Evolutionary conservation across 2,113 vertebrate genomes (phyloP).

Genomic region (Poeciliopsis occidentalis): DNA sequence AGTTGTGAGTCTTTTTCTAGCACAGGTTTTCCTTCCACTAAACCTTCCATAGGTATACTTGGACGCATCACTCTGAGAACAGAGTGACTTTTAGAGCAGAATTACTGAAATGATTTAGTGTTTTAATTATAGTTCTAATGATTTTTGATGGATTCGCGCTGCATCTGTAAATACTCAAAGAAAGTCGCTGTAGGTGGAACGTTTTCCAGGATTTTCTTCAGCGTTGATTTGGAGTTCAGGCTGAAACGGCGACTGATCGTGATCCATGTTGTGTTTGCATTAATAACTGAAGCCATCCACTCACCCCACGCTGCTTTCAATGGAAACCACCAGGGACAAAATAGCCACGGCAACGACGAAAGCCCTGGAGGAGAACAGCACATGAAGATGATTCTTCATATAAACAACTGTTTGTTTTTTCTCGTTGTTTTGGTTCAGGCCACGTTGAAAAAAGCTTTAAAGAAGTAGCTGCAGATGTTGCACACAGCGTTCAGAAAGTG

Average conservation of each 20-base stretch:
- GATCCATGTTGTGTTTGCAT: no score
- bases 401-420: not conserved
- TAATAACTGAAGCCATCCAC: not conserved
- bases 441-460: not conserved
- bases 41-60: not conserved
- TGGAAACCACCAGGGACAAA: slow-evolving; percentile 50
- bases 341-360: slow-evolving; percentile 27
- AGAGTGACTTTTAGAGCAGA: no score
- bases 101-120: no score
- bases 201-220: not conserved
- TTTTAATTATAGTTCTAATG: not conserved
- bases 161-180: not conserved
- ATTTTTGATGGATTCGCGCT: not conserved
- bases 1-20: not conserved
- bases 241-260: not conserved
- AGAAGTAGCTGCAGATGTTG: not conserved
- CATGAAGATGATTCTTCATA: not conserved
- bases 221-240: not conserved
- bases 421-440: not conserved
- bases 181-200: not conserved
- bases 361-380: slow-evolving; percentile 54
- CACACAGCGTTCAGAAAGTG: not conserved
- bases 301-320: slow-evolving; percentile 74
- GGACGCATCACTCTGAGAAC: not conserved
- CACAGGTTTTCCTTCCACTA: not conserved